Evolutionary conservation across 2,797 vertebrate genomes (phyloP).

Genomic region (Platalea minor): DNA sequence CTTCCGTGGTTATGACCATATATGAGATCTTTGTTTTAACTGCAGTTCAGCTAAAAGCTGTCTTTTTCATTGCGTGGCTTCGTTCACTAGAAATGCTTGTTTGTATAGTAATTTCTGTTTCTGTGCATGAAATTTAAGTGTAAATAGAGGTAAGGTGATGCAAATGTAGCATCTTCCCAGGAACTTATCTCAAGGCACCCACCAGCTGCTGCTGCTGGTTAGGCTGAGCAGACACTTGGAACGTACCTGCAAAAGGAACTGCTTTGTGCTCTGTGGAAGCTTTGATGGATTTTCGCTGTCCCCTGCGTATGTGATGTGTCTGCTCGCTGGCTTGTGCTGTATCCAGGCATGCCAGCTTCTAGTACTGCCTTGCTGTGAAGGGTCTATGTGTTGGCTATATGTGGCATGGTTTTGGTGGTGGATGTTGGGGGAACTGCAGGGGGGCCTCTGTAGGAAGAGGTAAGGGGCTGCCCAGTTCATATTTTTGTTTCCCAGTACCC

Average conservation of each 20-base stretch:
- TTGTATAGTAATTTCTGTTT: background rate
- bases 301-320: background rate
- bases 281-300: background rate
- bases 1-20: background rate
- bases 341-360: background rate
- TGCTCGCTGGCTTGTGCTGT: background rate
- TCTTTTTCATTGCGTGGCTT: background rate
- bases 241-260: background rate
- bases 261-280: background rate
- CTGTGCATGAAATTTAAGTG: background rate
- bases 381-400: background rate
- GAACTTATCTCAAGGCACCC: background rate
- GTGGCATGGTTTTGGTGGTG: background rate
- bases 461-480: background rate
- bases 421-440: no score
- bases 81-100: background rate
- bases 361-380: background rate
- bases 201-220: background rate
- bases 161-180: background rate
- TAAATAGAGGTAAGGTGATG: background rate
- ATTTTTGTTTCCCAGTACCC: background rate
- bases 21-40: background rate
- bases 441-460: background rate
- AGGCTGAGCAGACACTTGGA: background rate
- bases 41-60: background rate